A percentile compares a stretch with the other conserved stretches of the same genome.
Conservation (phyloP, 2,113 vertebrate species). For the Rhodinocichla rosea region DNA sequence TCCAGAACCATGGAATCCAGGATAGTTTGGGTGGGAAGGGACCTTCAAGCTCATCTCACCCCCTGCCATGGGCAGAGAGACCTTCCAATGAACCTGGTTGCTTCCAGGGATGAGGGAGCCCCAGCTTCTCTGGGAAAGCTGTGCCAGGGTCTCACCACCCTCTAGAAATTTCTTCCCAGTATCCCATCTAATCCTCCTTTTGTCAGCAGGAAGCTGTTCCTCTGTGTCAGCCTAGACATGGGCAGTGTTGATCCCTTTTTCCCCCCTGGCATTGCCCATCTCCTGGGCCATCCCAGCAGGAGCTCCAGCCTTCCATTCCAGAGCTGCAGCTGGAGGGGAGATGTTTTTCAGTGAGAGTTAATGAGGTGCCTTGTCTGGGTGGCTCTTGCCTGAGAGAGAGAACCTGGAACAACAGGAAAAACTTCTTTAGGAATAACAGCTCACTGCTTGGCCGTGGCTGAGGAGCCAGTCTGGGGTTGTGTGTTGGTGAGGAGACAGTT, state of each 20-base stretch:
- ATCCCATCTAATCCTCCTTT: neutral
- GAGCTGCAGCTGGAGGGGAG: neutral
- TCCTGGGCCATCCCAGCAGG: neutral
- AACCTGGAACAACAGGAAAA: neutral
- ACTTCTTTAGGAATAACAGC: neutral
- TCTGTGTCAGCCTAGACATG: neutral
- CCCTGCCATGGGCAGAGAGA: neutral
- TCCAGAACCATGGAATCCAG: neutral
- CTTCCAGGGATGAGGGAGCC: neutral
- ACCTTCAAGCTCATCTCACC: neutral
- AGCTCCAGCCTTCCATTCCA: neutral
- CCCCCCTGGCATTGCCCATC: neutral
- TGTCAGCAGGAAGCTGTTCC: neutral
- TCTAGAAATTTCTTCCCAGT: accelerated
- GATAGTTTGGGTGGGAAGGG: neutral
- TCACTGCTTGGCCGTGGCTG: neutral
- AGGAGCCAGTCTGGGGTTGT: neutral
- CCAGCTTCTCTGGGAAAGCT: neutral
- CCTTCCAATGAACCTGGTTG: neutral
- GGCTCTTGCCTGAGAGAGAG: neutral
- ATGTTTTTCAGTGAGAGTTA: neutral
- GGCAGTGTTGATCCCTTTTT: too few relatives aligned
- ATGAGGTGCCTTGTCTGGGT: neutral
- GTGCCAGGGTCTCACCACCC: neutral
- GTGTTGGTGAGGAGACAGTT: neutral